Percentiles rank a stretch among this genome's conserved stretches.
phyloP scores from a whole-genome alignment of 2,797 vertebrate genomes.

The Dryobates pubescens region DNA sequence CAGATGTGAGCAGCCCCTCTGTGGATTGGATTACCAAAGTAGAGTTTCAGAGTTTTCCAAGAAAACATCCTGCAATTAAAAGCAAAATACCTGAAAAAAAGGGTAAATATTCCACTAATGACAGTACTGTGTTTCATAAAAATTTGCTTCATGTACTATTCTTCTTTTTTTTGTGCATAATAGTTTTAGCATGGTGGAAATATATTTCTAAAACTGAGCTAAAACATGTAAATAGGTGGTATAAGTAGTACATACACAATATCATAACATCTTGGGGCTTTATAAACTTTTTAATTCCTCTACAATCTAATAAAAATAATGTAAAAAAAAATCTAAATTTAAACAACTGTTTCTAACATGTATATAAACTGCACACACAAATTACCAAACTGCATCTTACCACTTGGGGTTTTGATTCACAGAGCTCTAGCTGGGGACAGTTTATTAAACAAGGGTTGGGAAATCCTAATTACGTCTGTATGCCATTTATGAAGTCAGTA shows the following conservation, averaged over 20 bases:
- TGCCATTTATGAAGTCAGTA: conserved; percentile 55
- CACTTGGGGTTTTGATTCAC: conserved; percentile 16
- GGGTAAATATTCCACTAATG: background rate
- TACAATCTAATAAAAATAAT: background rate
- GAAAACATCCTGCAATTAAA: background rate
- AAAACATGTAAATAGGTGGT: background rate
- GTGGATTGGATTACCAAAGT: background rate
- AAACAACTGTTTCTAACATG: background rate
- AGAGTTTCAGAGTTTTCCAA: fast-evolving
- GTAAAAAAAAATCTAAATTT: background rate
- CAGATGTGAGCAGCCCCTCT: background rate
- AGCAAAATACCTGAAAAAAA: background rate
- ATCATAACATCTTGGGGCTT: background rate
- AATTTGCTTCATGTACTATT: background rate
- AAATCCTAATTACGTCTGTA: conserved; percentile 56
- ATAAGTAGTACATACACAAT: background rate
- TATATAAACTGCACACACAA: background rate
- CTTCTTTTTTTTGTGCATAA: background rate
- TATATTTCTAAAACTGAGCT: background rate
- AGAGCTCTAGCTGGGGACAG: conserved; percentile 1
- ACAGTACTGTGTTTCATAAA: background rate
- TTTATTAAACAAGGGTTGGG: conserved; percentile 61
- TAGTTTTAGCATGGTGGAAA: background rate
- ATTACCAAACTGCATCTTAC: background rate
- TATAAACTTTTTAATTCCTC: background rate